Evolutionary conservation across 2,888 invertebrate genomes (phyloP), one percentile per base, ranked within the genome.

Genomic region (Eledona agricola): DNA sequence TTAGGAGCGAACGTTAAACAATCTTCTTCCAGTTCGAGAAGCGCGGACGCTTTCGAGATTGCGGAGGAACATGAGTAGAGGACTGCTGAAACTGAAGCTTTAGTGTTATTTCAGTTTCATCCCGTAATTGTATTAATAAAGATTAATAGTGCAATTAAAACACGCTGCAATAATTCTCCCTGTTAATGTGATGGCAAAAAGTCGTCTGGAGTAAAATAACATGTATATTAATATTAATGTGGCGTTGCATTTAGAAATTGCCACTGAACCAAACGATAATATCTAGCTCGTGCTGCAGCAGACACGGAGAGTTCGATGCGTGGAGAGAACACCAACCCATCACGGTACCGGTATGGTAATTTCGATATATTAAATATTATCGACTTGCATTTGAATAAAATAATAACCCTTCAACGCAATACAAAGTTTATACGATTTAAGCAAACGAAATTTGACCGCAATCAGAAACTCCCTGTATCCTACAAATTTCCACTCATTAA

Each of bases 251-350:
- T 34, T 51, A 53, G 50, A 55, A 58, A 56, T 58, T 49, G 46
- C 56, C 55, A 55, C 52, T 55, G 43, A 35, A 45, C 22, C 31
- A 10, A 38, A 26, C 35, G 58, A 55, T 58, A 55, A 50, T 46
- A 58, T 58, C 52, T 51, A 38, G 52, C 58, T 55, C 55, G 58
- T 58, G 58, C 58, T 35, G 19, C 17, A 40, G 29, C 26, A 38
- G 17, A 38, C 42, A 40, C 28, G 17, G 17, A 19, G 47, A 40
- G 34, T 54, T 54, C 49, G 28, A 54, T 49, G 54, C 54, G 47
- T 54, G 54, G 22, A 20, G 28, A 49, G 42, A 42, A 42, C 40
- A 54, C 49, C 49, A 54, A 49, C 49, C 35, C 42, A 17, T 10
- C n/a, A n/a, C n/a, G n/a, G n/a, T n/a, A n/a, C n/a, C n/a, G n/a